Percentiles rank a stretch among this genome's conserved stretches.
These are phyloP conservation scores for Dipodomys stephensi DNA, from an alignment of 2,113 vertebrate genomes.

Conservation along the genomic window DNA sequence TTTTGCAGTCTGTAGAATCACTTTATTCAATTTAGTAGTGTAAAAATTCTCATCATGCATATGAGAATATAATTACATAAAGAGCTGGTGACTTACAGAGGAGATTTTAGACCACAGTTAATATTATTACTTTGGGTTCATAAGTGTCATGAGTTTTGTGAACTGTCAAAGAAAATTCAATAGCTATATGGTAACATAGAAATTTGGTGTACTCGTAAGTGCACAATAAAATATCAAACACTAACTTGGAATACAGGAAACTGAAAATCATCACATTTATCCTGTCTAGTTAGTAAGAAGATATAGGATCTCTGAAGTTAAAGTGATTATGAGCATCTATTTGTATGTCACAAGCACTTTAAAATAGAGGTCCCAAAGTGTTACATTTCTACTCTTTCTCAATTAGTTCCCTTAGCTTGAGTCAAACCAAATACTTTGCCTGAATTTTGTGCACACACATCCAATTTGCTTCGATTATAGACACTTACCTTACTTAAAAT, in stretches of 20 bases:
- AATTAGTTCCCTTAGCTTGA: background rate
- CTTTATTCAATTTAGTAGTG: background rate
- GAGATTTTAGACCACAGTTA: background rate
- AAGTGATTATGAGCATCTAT: background rate
- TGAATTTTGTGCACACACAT: background rate
- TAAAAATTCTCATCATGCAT: background rate
- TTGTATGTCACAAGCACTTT: slow-evolving; percentile 15
- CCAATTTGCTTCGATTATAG: background rate
- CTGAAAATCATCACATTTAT: background rate
- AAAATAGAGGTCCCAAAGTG: background rate
- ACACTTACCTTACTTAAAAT: background rate
- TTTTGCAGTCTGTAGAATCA: slow-evolving; percentile 28
- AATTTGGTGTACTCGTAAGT: background rate
- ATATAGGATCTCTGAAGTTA: background rate
- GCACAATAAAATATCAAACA: background rate
- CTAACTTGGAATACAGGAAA: slow-evolving; percentile 4
- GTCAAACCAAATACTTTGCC: background rate
- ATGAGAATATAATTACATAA: background rate
- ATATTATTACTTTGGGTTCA: slow-evolving; percentile 28
- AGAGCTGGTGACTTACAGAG: background rate
- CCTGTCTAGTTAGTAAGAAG: background rate
- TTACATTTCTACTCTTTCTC: slow-evolving; percentile 18
- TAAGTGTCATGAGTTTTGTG: slow-evolving; percentile 34
- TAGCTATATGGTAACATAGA: background rate
- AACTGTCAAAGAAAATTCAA: slow-evolving; percentile 24